Evolutionary conservation across 2,797 vertebrate species (phyloP).

Genomic region (Setipinna tenuifilis): DNA sequence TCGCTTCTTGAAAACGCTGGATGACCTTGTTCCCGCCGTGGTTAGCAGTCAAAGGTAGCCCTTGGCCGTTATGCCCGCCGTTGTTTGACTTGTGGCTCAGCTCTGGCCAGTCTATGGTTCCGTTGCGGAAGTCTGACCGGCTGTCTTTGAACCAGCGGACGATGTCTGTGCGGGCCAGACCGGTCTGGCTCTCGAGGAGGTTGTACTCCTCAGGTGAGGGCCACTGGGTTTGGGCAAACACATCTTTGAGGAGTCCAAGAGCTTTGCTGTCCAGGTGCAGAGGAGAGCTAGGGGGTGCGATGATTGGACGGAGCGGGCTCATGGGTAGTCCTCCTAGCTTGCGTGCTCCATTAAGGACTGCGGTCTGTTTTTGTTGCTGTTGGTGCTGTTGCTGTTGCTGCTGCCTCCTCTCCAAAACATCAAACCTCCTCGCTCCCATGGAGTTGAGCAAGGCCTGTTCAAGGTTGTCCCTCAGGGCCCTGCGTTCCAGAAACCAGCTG

Average conservation of each 20-base stretch:
- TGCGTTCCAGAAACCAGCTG: constrained; percentile 90
- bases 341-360: constrained; percentile 80
- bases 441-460: constrained; percentile 92
- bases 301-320: constrained; percentile 70
- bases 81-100: constrained; percentile 74
- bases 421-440: constrained; percentile 81
- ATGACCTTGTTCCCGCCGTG: constrained; percentile 63
- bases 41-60: constrained; percentile 71
- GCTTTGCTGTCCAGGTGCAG: constrained; percentile 75
- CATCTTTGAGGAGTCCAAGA: constrained; percentile 85
- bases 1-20: constrained; percentile 77
- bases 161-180: constrained; percentile 84
- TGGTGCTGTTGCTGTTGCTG: constrained; percentile 55
- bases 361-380: constrained; percentile 34
- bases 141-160: constrained; percentile 91
- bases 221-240: constrained; percentile 89
- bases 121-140: constrained; percentile 76
- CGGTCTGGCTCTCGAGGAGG: constrained; percentile 84
- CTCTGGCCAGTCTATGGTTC: constrained; percentile 81
- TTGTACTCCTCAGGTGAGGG: constrained; percentile 90
- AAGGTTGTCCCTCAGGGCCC: constrained; percentile 89
- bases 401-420: constrained; percentile 54
- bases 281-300: constrained; percentile 60
- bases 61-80: constrained; percentile 54
- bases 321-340: constrained; percentile 73